phyloP scores from a whole-genome alignment of 2,113 vertebrate genomes.

The Petrocephalus microphthalmus region DNA sequence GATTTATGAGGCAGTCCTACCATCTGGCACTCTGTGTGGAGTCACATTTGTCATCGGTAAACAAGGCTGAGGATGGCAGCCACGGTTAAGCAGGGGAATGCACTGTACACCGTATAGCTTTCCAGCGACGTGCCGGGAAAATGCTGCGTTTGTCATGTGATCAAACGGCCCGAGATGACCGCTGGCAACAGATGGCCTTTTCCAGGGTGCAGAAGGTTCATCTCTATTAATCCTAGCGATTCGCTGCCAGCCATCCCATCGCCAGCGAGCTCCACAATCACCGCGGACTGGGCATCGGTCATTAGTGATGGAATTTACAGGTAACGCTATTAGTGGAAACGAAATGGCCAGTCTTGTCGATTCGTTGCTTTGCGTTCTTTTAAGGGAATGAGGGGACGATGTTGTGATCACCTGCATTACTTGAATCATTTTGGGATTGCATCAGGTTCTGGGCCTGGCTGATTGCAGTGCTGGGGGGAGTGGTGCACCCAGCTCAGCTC shows the following conservation, averaged over 20 bases:
- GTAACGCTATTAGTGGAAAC: conserved; percentile 1
- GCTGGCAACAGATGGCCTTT: conserved; percentile 65
- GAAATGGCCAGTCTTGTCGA: not conserved
- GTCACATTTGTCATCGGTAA: conserved; percentile 63
- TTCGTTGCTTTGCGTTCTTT: not conserved
- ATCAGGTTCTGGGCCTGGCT: not conserved
- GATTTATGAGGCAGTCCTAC: conserved; percentile 57
- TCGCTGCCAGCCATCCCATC: conserved; percentile 49
- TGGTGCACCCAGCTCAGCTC: not conserved
- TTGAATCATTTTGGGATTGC: not conserved
- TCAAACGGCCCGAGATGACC: conserved; percentile 53
- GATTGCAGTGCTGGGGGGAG: too few species aligned
- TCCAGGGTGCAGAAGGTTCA: conserved; percentile 51
- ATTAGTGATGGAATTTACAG: conserved; percentile 33
- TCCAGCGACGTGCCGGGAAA: conserved; percentile 53
- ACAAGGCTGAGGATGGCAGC: conserved; percentile 58
- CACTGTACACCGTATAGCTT: conserved; percentile 49
- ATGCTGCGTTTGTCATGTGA: conserved; percentile 53
- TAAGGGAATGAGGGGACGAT: not conserved
- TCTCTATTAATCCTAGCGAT: conserved; percentile 58
- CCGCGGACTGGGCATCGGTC: conserved; percentile 53
- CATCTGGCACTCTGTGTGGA: conserved; percentile 63
- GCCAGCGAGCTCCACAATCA: conserved; percentile 43
- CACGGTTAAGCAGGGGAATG: conserved; percentile 54
- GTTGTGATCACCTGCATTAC: not conserved